phyloP scores from a whole-genome alignment of 2,113 vertebrate species.

The Myrmecobius fasciatus region DNA sequence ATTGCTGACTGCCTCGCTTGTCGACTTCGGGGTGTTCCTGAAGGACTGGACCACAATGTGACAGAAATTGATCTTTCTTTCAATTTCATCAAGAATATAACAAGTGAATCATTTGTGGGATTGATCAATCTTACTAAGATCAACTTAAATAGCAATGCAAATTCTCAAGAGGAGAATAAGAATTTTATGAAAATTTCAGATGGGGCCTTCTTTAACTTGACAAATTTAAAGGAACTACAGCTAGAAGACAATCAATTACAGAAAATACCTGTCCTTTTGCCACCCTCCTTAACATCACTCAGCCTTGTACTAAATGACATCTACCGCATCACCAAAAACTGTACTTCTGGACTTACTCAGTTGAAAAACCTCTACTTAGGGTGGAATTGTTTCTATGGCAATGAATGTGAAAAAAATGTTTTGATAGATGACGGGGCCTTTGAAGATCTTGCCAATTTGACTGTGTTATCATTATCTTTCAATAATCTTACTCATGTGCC shows the following conservation, averaged over 20 bases:
- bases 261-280: conserved; percentile 49
- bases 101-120: conserved; percentile 64
- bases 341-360: conserved; percentile 41
- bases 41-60: conserved; percentile 58
- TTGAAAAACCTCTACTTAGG: conserved; percentile 52
- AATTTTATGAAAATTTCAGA: conserved; percentile 67
- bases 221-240: conserved; percentile 44
- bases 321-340: not conserved
- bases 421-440: conserved; percentile 41
- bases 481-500: conserved; percentile 55
- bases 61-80: conserved; percentile 82
- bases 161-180: not conserved
- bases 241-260: conserved; percentile 58
- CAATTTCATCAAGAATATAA: conserved; percentile 82
- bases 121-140: conserved; percentile 68
- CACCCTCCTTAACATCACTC: conserved; percentile 37
- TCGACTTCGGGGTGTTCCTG: conserved; percentile 79
- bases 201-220: conserved; percentile 45
- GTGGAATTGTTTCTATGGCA: conserved; percentile 71
- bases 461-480: conserved; percentile 64
- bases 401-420: conserved; percentile 2
- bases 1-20: conserved; percentile 80
- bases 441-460: conserved; percentile 27
- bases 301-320: conserved; percentile 63
- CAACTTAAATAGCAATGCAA: conserved; percentile 63